These are phyloP conservation scores for Drosophila mimica DNA, from an alignment of 2,888 invertebrate species.

Conservation along the genomic window DNA sequence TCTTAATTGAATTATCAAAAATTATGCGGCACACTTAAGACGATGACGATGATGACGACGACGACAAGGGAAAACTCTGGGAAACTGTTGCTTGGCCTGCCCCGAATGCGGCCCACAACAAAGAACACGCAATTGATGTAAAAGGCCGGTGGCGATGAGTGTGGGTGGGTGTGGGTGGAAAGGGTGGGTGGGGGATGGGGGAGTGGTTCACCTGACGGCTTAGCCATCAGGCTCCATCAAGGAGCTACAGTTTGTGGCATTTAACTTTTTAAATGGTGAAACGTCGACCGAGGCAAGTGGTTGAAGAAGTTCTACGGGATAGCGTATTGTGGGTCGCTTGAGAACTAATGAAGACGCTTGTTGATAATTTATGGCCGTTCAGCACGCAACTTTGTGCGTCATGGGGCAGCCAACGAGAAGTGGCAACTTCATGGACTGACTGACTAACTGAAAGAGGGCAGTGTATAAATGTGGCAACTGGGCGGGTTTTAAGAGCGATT, in stretches of 20 bases:
- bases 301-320: constrained; percentile 14
- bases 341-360: constrained; percentile 74
- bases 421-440: constrained; percentile 3
- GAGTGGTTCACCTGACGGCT: constrained; percentile 45
- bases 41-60: constrained; percentile 33
- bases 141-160: background rate
- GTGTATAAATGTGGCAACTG: background rate
- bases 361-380: constrained; percentile 64
- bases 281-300: constrained; percentile 21
- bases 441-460: background rate
- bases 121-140: constrained; percentile 53
- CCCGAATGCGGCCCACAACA: constrained; percentile 43
- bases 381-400: constrained; percentile 71
- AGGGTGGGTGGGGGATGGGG: background rate
- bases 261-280: constrained; percentile 63
- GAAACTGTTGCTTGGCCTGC: constrained; percentile 53
- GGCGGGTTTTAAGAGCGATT: constrained; percentile 43
- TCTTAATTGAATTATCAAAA: constrained; percentile 78
- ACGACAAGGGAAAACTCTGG: background rate
- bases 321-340: constrained; percentile 43
- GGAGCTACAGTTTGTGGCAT: constrained; percentile 64
- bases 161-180: background rate
- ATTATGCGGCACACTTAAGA: constrained; percentile 73
- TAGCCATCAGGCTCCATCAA: constrained; percentile 45
- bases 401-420: constrained; percentile 31